Evolutionary conservation across 2,888 invertebrate species (phyloP).

Genomic region (Ypsolopha sequella): DNA sequence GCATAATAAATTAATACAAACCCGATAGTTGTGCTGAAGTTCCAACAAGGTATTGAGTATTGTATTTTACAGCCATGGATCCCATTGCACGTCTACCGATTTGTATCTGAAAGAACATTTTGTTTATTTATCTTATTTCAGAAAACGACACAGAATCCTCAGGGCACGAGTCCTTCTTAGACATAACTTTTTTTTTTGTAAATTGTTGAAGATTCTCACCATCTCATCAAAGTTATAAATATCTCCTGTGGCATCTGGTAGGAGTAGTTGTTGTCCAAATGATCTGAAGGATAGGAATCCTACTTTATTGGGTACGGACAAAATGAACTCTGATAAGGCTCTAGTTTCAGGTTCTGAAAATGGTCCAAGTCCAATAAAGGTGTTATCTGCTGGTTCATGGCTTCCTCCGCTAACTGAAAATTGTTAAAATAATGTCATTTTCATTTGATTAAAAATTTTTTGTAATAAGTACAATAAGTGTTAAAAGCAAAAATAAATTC

Average conservation of each 20-base stretch:
- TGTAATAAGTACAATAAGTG: too few species aligned
- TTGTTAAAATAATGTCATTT: background rate
- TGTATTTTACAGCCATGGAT: slow-evolving; percentile 64
- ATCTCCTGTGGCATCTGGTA: slow-evolving; percentile 56
- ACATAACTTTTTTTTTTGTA: background rate
- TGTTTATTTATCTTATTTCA: too few species aligned
- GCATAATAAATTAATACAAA: too few species aligned
- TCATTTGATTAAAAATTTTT: background rate
- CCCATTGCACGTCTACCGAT: slow-evolving; percentile 63
- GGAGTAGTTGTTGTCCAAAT: slow-evolving; percentile 72
- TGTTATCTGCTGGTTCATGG: slow-evolving; percentile 36
- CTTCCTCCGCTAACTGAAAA: slow-evolving; percentile 61
- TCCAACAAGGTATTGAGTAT: slow-evolving; percentile 72
- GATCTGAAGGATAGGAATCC: slow-evolving; percentile 74
- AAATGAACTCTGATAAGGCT: slow-evolving; percentile 49
- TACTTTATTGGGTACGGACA: slow-evolving; percentile 40
- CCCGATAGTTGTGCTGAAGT: slow-evolving; percentile 37
- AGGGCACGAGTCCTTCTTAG: too few species aligned
- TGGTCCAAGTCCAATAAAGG: slow-evolving; percentile 61
- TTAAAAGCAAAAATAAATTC: too few species aligned
- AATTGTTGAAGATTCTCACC: slow-evolving; percentile 22
- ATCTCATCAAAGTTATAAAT: slow-evolving; percentile 58
- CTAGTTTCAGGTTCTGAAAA: slow-evolving; percentile 72
- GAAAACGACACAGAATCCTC: too few species aligned
- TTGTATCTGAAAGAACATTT: slow-evolving; percentile 50